Evolutionary conservation across 1,140 invertebrate genomes (phyloP).

Genomic region (Atopsyche davidsoni): DNA sequence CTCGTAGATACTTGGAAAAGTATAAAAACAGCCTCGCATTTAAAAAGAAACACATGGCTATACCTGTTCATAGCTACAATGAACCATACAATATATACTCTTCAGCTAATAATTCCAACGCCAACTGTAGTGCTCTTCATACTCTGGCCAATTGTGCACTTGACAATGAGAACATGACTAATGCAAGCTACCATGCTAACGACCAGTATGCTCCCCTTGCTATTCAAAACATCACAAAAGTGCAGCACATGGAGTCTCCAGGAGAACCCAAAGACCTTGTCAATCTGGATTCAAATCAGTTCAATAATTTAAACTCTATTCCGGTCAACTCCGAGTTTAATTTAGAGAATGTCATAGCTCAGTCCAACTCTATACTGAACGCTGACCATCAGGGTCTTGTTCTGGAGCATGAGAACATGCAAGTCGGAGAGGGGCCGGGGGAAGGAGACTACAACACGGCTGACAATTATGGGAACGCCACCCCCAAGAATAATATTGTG

Average conservation of each 20-base stretch:
- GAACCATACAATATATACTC: background rate
- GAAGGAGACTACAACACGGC: background rate
- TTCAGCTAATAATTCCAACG: background rate
- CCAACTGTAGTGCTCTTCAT: conserved; percentile 39
- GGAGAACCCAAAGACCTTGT: conserved; percentile 43
- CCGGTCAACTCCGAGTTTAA: conserved; percentile 22
- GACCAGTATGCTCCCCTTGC: conserved; percentile 33
- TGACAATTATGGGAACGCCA: conserved; percentile 2
- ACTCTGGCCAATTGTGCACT: conserved; percentile 45
- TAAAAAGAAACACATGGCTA: background rate
- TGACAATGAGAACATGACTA: conserved; percentile 24
- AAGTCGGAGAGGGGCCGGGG: background rate
- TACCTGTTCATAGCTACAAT: too few species aligned
- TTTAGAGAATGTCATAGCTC: conserved; percentile 26
- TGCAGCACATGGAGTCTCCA: conserved; percentile 44
- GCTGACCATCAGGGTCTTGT: conserved; percentile 18
- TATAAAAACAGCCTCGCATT: conserved; percentile 6
- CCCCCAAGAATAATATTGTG: conserved; percentile 40
- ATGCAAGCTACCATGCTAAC: background rate
- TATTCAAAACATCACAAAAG: conserved; percentile 43
- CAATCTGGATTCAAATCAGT: conserved; percentile 41
- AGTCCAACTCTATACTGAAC: conserved; percentile 27
- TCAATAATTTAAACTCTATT: conserved; percentile 34
- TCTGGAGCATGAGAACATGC: conserved; percentile 13
- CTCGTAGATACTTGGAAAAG: conserved; percentile 33